Conservation (phyloP, 1,140 invertebrate genomes). For the Drosophila melanogaster region DNA sequence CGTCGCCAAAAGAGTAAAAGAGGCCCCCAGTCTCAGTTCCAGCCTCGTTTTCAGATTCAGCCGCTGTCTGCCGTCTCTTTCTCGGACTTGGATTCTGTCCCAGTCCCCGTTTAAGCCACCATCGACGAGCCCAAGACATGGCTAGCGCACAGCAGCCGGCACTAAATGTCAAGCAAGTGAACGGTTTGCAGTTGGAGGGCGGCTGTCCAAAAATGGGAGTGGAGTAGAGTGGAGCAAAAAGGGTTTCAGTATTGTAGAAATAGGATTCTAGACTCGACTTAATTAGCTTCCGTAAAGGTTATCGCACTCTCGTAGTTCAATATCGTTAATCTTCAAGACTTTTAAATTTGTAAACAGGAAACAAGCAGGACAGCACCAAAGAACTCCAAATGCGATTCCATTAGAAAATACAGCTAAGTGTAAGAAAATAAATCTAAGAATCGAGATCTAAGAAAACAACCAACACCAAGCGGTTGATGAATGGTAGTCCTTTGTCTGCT, state of each 20-base stretch:
- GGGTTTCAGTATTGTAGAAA: neutral
- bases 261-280: neutral
- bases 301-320: neutral
- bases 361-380: conserved; percentile 1
- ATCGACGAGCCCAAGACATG: conserved; percentile 40
- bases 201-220: neutral
- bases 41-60: conserved; percentile 14
- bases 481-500: neutral
- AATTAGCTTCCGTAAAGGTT: neutral
- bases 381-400: conserved; percentile 18
- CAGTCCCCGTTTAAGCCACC: conserved; percentile 26
- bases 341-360: neutral
- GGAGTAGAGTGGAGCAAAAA: neutral
- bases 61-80: neutral
- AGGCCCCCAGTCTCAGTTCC: neutral
- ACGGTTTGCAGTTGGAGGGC: conserved; percentile 38
- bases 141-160: conserved; percentile 49
- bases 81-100: conserved; percentile 1
- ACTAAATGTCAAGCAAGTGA: conserved; percentile 71
- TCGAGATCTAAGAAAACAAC: neutral
- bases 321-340: too few species aligned
- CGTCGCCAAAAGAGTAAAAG: conserved; percentile 40
- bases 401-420: neutral
- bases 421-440: neutral
- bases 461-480: neutral